Evolutionary conservation across 2,797 vertebrate genomes (phyloP), one percentile per base, ranked within the genome.

Genomic region (Telmatherina bonti): DNA sequence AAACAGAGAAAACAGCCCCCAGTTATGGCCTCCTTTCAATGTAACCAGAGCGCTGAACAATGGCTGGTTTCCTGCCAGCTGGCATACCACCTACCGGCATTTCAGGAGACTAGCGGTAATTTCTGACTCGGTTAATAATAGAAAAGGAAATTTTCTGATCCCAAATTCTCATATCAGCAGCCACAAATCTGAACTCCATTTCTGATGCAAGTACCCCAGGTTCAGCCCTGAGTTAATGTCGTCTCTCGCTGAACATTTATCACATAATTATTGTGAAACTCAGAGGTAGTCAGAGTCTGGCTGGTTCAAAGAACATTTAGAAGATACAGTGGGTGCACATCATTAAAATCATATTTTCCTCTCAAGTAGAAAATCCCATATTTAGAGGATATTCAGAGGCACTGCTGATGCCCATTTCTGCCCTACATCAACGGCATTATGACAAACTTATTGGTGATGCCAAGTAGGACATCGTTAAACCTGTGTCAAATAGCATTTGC

Each of bases 381-480:
- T 77, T 82, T 78, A 51, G 70, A 41, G 73, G 62, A 83, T 80
- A 76, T 78, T 79, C 52, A 24, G 57, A 55, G 55, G 36, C 38
- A 31, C 33, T 31, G 81, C 22, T 74, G 77, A 67, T 58, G 73
- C 61, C 55, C 67, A 76, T 74, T 85, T 75, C 62, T 64, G 79
- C 76, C 82, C 61, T 76, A 83, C 71, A 78, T 78, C 60, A 12
- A 51, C 67, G 75, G 85, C 69, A 33, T 65, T 56, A 56, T 30
- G 59, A 81, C 60, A 68, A 70, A 84, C 55, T 43, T 55, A 62
- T 30, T 54, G 24, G 63, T 20, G 62, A 35, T 56, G 83, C 85
- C 85, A 90, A 90, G 69, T 85, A 77, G 85, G 84, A 78, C 78
- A 51, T 63, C 63, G 67, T 74, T 63, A 62, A 81, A 70, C 76